Evolutionary conservation across 2,797 vertebrate genomes (phyloP), one percentile per base, ranked within the genome.

Genomic region (Manis crassicaudata): DNA sequence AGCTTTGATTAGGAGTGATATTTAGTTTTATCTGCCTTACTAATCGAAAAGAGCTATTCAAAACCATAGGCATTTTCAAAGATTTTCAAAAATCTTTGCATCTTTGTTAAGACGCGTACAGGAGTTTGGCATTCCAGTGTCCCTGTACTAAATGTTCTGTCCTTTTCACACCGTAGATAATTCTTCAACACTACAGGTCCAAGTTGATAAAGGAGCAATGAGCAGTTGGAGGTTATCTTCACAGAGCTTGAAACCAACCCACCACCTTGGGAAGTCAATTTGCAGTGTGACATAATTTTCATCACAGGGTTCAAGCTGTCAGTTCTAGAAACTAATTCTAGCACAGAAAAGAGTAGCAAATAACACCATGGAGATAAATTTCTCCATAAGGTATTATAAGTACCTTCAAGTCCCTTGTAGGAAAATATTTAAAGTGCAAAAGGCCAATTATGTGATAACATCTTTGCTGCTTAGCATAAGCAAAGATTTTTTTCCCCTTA

Each of bases 311-410:
- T 85, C 58, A 58, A 23, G n/a, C 27, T 63, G 81, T 62, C 37
- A 10, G 10, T 72, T 63, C 35, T 35, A 80, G 81, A 85, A 95
- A 92, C 62, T 50, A 81, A 68, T 77, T 60, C 58, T 58, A 90
- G 80, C 25, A 27, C 68, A 93, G 80, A 73, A 65, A 82, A 65
- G 63, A 63, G 25, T 1, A 88, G 29, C 43, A 77, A 67, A 25
- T 54, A 29, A 80, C 0, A 0, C 50, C 25, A 37, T 16, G 27
- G 10, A n/a, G 13, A 60, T 35, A 18, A 7, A 8, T 32, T 62
- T 50, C 62, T 68, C 92, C 56, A n/a, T 20, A 12, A 73, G 10
- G 3, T 86, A 72, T 85, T 35, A 6, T 58, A 93, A 67, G 25
- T 82, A 43, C 62, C 11, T 37, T 79, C 21, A 18, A 40, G 68